phyloP scores from a whole-genome alignment of 2,797 vertebrate genomes.

The Acomys russatus region DNA sequence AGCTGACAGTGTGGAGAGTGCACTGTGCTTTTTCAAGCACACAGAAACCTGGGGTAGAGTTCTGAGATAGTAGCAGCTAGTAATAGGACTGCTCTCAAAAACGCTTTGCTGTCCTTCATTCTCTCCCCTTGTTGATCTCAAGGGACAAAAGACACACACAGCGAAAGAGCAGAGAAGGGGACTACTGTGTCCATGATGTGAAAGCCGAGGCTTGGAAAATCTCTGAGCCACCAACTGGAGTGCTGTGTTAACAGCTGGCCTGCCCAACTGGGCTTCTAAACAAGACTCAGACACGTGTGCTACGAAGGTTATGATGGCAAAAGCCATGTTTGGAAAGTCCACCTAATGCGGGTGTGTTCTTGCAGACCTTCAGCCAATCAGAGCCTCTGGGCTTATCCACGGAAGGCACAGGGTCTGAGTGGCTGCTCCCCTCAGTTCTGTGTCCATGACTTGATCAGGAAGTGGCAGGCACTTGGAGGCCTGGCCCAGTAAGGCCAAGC shows the following conservation, averaged over 20 bases:
- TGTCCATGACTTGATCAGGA: not conserved
- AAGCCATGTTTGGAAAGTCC: not conserved
- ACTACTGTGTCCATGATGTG: not conserved
- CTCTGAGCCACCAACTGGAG: not conserved
- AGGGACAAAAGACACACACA: not conserved
- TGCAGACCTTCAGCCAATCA: not conserved
- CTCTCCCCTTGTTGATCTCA: not conserved
- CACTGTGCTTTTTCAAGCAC: not conserved
- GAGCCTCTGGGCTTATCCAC: not conserved
- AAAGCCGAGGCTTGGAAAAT: not conserved
- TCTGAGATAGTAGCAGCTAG: too few species aligned
- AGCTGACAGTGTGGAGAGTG: not conserved
- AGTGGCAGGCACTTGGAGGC: not conserved
- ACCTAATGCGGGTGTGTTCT: not conserved
- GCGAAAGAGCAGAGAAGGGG: not conserved
- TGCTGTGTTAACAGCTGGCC: not conserved
- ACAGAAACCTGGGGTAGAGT: not conserved
- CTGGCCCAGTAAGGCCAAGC: not conserved
- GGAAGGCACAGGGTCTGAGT: accelerated
- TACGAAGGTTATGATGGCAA: not conserved
- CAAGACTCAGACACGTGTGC: not conserved
- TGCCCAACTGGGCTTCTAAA: not conserved
- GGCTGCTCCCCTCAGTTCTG: not conserved
- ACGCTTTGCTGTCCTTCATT: not conserved
- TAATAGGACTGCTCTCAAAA: not conserved